Conservation (phyloP, 2,797 vertebrate species). For the Gallinago nigripennis region DNA sequence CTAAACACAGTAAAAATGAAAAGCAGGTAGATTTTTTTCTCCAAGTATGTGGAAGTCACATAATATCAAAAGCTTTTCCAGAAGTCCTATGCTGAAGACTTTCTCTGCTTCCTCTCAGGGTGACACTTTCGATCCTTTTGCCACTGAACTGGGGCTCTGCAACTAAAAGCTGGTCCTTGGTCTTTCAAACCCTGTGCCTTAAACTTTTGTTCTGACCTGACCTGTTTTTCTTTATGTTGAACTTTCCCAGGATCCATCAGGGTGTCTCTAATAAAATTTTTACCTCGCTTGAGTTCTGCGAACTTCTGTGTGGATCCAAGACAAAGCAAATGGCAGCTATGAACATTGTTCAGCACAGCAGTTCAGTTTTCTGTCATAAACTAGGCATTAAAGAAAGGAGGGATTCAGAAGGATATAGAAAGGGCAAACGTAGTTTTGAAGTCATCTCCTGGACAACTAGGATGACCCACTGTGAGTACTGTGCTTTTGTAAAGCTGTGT, state of each 20-base stretch:
- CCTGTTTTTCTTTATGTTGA: neutral
- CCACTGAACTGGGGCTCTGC: neutral
- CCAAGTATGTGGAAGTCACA: neutral
- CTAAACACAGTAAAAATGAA: neutral
- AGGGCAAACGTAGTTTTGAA: fast-evolving
- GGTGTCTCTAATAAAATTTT: neutral
- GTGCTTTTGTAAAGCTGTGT: neutral
- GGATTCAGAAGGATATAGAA: neutral
- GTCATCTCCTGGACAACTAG: neutral
- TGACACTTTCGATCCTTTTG: neutral
- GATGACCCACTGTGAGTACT: neutral
- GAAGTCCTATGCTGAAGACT: neutral
- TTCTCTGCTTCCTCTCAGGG: neutral
- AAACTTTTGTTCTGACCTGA: neutral
- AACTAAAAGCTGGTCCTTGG: neutral
- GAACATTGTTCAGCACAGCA: neutral
- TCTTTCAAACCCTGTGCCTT: neutral
- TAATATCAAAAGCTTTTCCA: neutral
- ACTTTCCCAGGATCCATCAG: neutral
- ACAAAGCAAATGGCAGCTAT: neutral
- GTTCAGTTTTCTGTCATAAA: neutral
- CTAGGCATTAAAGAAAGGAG: neutral
- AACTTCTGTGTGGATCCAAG: neutral
- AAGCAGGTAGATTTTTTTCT: neutral
- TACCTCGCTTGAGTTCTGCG: neutral